Evolutionary conservation across 1,140 invertebrate genomes (phyloP), one percentile per base, ranked within the genome.

Genomic region (Gerris buenoi): DNA sequence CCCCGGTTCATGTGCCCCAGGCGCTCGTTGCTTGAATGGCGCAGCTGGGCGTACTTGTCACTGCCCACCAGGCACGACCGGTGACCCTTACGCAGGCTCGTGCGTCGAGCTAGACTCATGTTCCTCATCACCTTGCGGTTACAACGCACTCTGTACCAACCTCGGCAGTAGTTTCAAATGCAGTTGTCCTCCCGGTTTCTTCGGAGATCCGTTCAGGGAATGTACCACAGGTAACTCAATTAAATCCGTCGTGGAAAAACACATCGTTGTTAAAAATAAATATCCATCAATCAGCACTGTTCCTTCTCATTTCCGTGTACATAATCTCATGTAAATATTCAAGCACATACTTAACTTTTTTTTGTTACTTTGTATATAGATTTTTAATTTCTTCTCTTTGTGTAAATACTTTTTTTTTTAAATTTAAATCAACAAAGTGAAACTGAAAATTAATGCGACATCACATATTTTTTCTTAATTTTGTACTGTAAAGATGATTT

Each of bases 61-160:
- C 70, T 96, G 93, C 77, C 88, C 88, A 27, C 76, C 82, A 57
- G 93, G 92, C 62, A 89, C 82, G 75, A 83, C 86, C 26, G 90
- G 90, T 25, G 87, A 90, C 73, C 81, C 85, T 28, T 74, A 75
- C 62, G 68, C 71, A 13, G 78, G 78, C n/a, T 87, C 86, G 64
- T 91, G 86, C 71, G 71, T 73, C 22, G 88, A 90, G 74, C 74
- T 84, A 18, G 81, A 90, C 74, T 88, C 90, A 75, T 91, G 88
- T 71, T 75, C 81, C 18, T 77, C 81, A 67, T 79, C 76, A 67
- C 85, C 87, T 46, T 91, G 89, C 74, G 88, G 88, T 28, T 77
- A 84, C 69, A 84, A 85, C 69, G 88, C 89, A 2, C 74, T 85
- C 15, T 92, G 89, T 73, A 80, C 81, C 28, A 90, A 90, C 74